These are phyloP conservation scores for Willisornis vidua DNA, from an alignment of 2,113 vertebrate genomes.

Conservation along the genomic window DNA sequence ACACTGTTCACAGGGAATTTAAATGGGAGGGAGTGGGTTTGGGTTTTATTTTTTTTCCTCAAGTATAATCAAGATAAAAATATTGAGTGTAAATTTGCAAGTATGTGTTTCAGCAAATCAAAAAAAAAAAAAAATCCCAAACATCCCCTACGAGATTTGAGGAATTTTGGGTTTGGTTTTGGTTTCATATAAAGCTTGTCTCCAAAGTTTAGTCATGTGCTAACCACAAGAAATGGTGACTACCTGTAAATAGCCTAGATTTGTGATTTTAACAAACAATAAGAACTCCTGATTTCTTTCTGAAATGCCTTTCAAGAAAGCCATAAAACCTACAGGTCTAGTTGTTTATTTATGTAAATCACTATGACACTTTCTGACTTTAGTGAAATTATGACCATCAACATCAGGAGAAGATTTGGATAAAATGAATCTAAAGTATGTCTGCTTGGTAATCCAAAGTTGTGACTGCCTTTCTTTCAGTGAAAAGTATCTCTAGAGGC, in stretches of 20 bases:
- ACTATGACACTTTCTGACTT: neutral
- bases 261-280: neutral
- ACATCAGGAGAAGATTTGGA: neutral
- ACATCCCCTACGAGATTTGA: neutral
- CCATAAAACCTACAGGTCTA: neutral
- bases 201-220: neutral
- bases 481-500: neutral
- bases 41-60: neutral
- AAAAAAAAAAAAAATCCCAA: neutral
- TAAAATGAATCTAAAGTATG: neutral
- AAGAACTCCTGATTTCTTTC: neutral
- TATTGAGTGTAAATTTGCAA: neutral
- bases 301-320: neutral
- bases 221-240: neutral
- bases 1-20: neutral
- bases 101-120: neutral
- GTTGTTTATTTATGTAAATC: neutral
- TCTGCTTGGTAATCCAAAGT: neutral
- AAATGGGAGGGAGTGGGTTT: neutral
- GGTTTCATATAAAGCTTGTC: neutral
- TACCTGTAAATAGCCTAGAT: neutral
- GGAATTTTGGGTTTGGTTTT: neutral
- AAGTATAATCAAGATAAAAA: neutral
- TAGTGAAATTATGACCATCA: accelerated
- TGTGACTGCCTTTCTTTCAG: neutral